phyloP scores from a whole-genome alignment of 2,113 vertebrate species.

The Centrocercus urophasianus region DNA sequence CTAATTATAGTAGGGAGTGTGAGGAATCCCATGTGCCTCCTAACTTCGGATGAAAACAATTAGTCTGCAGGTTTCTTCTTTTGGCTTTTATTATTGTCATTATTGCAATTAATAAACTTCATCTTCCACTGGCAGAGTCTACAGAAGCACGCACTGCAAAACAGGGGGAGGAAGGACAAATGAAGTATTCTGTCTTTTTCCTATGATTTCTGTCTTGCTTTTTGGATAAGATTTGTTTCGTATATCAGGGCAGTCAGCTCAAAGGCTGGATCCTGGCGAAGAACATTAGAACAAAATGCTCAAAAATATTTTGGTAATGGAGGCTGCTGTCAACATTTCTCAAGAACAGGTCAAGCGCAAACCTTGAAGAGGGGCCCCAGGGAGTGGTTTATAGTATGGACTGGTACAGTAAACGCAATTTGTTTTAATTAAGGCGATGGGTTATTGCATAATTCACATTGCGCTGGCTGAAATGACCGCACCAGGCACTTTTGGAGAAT shows the following conservation, averaged over 20 bases:
- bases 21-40: slow-evolving; percentile 52
- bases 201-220: not conserved
- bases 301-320: slow-evolving; percentile 50
- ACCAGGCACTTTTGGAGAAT: slow-evolving; percentile 73
- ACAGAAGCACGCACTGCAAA: not conserved
- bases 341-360: slow-evolving; percentile 52
- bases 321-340: slow-evolving; percentile 75
- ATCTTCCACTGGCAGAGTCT: not conserved
- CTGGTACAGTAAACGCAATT: slow-evolving; percentile 76
- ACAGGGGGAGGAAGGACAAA: not conserved
- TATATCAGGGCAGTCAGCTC: not conserved
- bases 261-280: not conserved
- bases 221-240: not conserved
- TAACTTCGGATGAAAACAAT: slow-evolving; percentile 57
- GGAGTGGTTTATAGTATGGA: slow-evolving; percentile 69
- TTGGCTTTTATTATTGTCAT: slow-evolving; percentile 29
- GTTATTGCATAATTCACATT: slow-evolving; percentile 80
- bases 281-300: slow-evolving; percentile 37
- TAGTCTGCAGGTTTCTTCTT: slow-evolving; percentile 42
- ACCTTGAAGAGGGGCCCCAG: slow-evolving; percentile 65
- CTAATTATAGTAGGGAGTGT: slow-evolving; percentile 57
- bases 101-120: slow-evolving; percentile 46
- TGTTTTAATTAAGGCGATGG: slow-evolving; percentile 81
- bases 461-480: slow-evolving; percentile 66
- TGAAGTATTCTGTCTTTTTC: not conserved